These are phyloP conservation scores for Drosophila mercatorum DNA, from an alignment of 2,888 invertebrate species.

Conservation along the genomic window DNA sequence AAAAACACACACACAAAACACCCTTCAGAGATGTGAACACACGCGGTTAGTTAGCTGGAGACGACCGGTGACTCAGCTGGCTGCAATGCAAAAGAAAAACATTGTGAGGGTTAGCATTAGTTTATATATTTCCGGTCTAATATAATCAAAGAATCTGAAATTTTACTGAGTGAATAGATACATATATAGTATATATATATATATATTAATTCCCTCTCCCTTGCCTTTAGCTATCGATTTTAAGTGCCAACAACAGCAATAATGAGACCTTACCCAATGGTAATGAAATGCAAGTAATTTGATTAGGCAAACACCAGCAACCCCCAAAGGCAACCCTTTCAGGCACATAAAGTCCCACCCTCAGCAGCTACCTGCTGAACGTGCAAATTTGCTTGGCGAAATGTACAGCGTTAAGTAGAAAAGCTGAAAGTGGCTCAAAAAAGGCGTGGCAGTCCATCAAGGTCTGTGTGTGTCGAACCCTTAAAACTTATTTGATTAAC, in stretches of 20 bases:
- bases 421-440: conserved; percentile 20
- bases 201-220: background rate
- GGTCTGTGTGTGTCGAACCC: conserved; percentile 7
- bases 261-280: conserved; percentile 25
- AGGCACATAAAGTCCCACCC: conserved; percentile 3
- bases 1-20: conserved; percentile 45
- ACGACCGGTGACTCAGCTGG: conserved; percentile 54
- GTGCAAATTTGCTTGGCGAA: conserved; percentile 28
- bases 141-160: background rate
- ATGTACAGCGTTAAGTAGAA: conserved; percentile 28
- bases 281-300: conserved; percentile 68
- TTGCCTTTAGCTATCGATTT: conserved; percentile 36
- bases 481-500: conserved; percentile 11
- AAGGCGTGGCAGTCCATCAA: conserved; percentile 34
- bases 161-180: background rate
- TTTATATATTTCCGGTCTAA: conserved; percentile 2
- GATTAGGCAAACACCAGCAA: conserved; percentile 42
- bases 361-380: background rate
- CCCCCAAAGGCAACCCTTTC: conserved; percentile 35
- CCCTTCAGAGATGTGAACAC: conserved; percentile 38
- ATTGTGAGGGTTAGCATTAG: conserved; percentile 13
- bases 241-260: background rate
- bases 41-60: conserved; percentile 13
- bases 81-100: conserved; percentile 44
- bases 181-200: background rate